phyloP scores from a whole-genome alignment of 1,140 invertebrate species.

The Hycleus phaleratus region DNA sequence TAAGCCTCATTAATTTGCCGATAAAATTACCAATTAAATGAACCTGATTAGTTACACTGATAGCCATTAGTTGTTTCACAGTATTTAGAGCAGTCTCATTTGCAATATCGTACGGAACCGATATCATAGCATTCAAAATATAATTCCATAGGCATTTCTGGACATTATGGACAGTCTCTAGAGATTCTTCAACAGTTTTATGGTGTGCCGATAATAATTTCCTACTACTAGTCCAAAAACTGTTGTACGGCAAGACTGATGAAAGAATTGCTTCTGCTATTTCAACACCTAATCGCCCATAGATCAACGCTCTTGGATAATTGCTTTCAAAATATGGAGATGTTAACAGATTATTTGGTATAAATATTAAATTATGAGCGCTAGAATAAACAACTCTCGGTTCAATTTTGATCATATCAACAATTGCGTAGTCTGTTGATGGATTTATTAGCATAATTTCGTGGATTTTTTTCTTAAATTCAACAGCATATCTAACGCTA shows the following conservation, averaged over 20 bases:
- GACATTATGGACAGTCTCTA: constrained; percentile 16
- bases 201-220: constrained; percentile 37
- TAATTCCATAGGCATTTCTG: constrained; percentile 26
- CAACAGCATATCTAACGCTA: constrained; percentile 36
- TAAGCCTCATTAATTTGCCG: neutral
- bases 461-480: too few species aligned
- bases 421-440: constrained; percentile 44
- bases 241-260: constrained; percentile 39
- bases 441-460: too few species aligned
- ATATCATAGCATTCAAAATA: constrained; percentile 20
- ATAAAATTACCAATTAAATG: neutral
- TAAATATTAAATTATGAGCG: constrained; percentile 43
- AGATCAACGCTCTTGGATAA: constrained; percentile 44
- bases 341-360: constrained; percentile 41
- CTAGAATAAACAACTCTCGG: constrained; percentile 38
- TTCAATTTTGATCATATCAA: constrained; percentile 2
- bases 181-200: constrained; percentile 30
- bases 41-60: constrained; percentile 30
- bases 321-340: constrained; percentile 39
- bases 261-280: constrained; percentile 42
- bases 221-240: constrained; percentile 41
- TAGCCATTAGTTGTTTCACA: constrained; percentile 26
- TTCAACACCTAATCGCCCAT: constrained; percentile 45
- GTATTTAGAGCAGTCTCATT: constrained; percentile 25
- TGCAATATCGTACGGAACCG: constrained; percentile 13